Conservation (phyloP, 2,797 vertebrate genomes). For the Enteromius viviparus region DNA sequence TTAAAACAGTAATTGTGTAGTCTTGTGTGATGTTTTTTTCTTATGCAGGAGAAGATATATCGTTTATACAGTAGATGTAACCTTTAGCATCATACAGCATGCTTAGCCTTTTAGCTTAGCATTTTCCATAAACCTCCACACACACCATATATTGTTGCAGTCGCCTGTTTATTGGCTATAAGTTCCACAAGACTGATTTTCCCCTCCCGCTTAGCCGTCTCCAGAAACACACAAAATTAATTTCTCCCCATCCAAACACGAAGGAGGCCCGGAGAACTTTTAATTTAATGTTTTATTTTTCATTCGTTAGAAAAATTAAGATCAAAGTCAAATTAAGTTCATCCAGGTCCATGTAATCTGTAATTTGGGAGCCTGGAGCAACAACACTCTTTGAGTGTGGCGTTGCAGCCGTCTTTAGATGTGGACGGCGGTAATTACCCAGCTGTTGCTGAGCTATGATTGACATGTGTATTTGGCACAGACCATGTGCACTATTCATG, state of each 20-base stretch:
- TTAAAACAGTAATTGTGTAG: not conserved
- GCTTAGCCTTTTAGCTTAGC: constrained; percentile 6
- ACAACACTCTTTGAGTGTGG: constrained; percentile 66
- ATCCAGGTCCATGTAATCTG: constrained; percentile 73
- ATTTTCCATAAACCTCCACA: not conserved
- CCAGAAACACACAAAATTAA: constrained; percentile 41
- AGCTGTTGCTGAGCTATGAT: constrained; percentile 71
- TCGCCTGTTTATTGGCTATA: not conserved
- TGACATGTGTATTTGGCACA: constrained; percentile 71
- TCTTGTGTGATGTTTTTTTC: not conserved
- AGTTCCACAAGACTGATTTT: constrained; percentile 23
- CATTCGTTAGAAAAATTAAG: constrained; percentile 56
- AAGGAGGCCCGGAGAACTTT: constrained; percentile 51
- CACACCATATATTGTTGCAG: not conserved
- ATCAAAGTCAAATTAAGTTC: constrained; percentile 75
- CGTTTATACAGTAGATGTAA: not conserved
- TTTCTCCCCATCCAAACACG: constrained; percentile 45
- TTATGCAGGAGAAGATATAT: not conserved
- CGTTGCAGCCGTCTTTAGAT: constrained; percentile 63
- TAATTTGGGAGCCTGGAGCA: constrained; percentile 69
- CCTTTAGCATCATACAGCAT: not conserved
- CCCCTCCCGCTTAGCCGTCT: constrained; percentile 33
- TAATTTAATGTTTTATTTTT: constrained; percentile 62
- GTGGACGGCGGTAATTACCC: constrained; percentile 67
- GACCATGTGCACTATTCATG: constrained; percentile 72